These are phyloP conservation scores for Garrulus glandarius DNA, from an alignment of 2,797 vertebrate species.

Conservation along the genomic window DNA sequence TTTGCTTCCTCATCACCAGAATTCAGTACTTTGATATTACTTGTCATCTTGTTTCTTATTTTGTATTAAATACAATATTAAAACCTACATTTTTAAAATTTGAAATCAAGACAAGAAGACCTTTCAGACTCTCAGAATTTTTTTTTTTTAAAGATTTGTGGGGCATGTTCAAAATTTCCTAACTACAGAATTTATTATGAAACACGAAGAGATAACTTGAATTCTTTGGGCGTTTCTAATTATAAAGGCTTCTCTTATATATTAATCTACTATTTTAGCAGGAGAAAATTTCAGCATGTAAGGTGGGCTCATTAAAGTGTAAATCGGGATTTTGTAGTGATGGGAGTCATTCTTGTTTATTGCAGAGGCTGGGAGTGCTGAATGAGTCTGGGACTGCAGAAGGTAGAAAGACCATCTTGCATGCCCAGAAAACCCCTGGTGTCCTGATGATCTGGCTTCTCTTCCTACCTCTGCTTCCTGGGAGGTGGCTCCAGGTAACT, in stretches of 20 bases:
- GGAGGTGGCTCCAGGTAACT: not conserved
- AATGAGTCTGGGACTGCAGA: not conserved
- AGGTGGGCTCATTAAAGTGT: not conserved
- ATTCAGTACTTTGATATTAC: not conserved
- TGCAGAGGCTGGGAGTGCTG: not conserved
- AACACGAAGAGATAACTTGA: not conserved
- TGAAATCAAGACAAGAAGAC: not conserved
- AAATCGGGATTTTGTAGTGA: not conserved
- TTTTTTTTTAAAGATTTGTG: not conserved
- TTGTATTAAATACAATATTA: not conserved
- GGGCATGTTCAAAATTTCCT: not conserved
- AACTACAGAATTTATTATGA: not conserved
- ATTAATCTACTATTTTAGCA: not conserved
- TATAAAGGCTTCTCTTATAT: not conserved
- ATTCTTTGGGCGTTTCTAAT: not conserved
- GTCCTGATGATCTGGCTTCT: not conserved
- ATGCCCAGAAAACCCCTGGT: not conserved
- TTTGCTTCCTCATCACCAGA: not conserved
- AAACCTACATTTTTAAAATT: not conserved
- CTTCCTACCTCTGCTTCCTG: not conserved
- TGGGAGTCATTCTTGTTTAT: not conserved
- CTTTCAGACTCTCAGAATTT: not conserved
- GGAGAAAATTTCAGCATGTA: not conserved
- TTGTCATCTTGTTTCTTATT: not conserved
- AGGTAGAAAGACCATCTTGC: not conserved